Evolutionary conservation across 1,140 invertebrate species (phyloP).

Genomic region (Akabosia matsudoensis): DNA sequence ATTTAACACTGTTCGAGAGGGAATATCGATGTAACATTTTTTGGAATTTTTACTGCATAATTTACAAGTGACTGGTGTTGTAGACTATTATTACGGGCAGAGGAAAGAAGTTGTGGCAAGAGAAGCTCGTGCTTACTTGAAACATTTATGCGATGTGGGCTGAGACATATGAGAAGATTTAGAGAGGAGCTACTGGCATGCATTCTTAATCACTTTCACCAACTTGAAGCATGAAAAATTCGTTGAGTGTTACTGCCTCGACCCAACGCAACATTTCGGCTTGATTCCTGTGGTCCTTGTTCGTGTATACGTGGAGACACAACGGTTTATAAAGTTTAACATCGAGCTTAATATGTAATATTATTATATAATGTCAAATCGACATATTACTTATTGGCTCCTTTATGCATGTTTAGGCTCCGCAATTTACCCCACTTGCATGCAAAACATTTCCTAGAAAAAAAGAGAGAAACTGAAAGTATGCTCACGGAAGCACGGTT

Average conservation of each 20-base stretch:
- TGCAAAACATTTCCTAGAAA: neutral
- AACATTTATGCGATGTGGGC: neutral
- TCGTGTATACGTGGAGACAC: neutral
- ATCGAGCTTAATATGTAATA: neutral
- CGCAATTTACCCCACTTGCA: neutral
- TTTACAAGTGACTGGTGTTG: neutral
- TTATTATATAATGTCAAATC: no score
- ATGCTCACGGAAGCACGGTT: neutral
- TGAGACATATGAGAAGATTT: slow-evolving; percentile 1
- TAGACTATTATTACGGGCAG: neutral
- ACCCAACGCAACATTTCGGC: neutral
- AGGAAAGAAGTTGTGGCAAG: neutral
- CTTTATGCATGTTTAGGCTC: neutral
- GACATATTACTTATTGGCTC: neutral
- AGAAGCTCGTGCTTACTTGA: neutral
- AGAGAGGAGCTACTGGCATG: slow-evolving; percentile 14
- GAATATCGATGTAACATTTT: neutral
- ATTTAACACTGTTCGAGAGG: no score
- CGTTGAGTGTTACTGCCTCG: neutral
- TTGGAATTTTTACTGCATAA: neutral
- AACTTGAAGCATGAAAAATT: neutral
- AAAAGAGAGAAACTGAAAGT: neutral
- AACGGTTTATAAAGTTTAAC: neutral
- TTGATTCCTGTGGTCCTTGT: neutral
- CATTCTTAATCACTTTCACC: slow-evolving; percentile 25